phyloP scores from a whole-genome alignment of 1,140 invertebrate species.

The Choristoneura fumiferana region DNA sequence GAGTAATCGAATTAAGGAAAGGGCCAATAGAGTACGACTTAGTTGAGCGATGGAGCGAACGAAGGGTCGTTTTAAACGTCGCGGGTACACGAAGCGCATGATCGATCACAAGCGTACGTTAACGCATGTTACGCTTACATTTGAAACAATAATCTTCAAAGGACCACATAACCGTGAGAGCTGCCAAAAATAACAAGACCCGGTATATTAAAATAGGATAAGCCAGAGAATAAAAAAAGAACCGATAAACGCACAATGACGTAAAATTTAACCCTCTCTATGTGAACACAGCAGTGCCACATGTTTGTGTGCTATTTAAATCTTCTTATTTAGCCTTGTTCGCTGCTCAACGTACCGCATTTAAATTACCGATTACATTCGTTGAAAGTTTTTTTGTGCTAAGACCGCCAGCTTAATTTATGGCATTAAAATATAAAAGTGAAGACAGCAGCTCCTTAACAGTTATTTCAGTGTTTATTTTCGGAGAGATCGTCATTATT shows the following conservation, averaged over 20 bases:
- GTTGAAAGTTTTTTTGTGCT: conserved; percentile 40
- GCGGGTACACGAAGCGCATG: conserved; percentile 24
- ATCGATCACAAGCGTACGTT: conserved; percentile 33
- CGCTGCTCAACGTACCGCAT: conserved; percentile 35
- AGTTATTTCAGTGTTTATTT: conserved; percentile 23
- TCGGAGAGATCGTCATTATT: conserved; percentile 31
- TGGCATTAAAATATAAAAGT: conserved; percentile 32
- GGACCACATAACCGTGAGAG: not conserved
- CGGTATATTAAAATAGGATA: not conserved
- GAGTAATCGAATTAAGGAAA: conserved; percentile 48
- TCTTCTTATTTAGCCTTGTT: conserved; percentile 39
- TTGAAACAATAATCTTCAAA: conserved; percentile 32
- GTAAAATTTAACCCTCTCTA: not conserved
- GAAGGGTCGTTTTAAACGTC: conserved; percentile 29
- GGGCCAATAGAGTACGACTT: conserved; percentile 34
- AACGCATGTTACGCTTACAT: conserved; percentile 24
- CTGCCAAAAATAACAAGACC: not conserved
- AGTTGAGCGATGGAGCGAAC: conserved; percentile 38
- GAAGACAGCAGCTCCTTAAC: conserved; percentile 26
- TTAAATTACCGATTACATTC: conserved; percentile 52
- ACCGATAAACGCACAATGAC: not conserved
- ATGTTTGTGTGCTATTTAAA: conserved; percentile 37
- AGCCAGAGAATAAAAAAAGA: not conserved
- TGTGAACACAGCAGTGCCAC: conserved; percentile 11
- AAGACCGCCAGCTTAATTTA: conserved; percentile 40